Base-by-base conservation (phyloP, 2,888 invertebrate species). In the Ptilodon capucinus region DNA sequence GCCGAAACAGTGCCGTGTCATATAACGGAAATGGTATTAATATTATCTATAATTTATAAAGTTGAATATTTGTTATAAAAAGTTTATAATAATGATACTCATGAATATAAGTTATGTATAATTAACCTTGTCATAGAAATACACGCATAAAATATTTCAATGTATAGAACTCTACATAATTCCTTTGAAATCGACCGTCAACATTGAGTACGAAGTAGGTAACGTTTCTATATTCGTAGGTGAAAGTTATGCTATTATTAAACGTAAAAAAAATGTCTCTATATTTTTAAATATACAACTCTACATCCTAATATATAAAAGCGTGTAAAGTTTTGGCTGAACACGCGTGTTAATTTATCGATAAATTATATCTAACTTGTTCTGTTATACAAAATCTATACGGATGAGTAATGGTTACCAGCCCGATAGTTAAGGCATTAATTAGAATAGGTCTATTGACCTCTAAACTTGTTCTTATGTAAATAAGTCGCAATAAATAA, bases 361-460 rank as follows among this genome's bases (percentile, higher is more conserved):
- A 40, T 14, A 6, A 34, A 34, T 34, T 34, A 34, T 28, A 28
- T 28, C 28, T 32, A 49, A 46, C 35, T 53, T 46, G 64, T 56
- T 46, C 46, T 46, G 53, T 54, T 56, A 59, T 51, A 60, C 57
- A 66, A 67, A 68, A 61, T 58, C 64, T 61, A 71, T 64, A 60
- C 53, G 50, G 47, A 68, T 74, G 74, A 77, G 55, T 76, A 73
- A 75, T 73, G 59, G 61, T 42, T 42, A 40, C 44, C 47, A 51
- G 46, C 53, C 57, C 60, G 69, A 60, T 70, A 61, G 71, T 69
- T 70, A 28, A 67, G 66, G 54, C 75, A 68, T 65, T 60, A 69
- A 72, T 68, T 68, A 66, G 60, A 61, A 57, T 58, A 51, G 59
- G 75, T 69, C 58, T 69, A 70, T 71, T 79, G 64, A 64, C 59